Conservation (phyloP, 2,113 vertebrate species). For the Rattus norvegicus region GRCr8 NC_086032.1:26722001-26722500, state of each 20-base stretch:
- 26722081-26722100: slow-evolving; percentile 69
- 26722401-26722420: slow-evolving; percentile 86
- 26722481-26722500: slow-evolving; percentile 86
- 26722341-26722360: slow-evolving; percentile 89
- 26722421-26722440: slow-evolving; percentile 85
- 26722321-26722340: slow-evolving; percentile 90
- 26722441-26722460: slow-evolving; percentile 80
- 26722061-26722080: slow-evolving; percentile 63
- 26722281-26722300: slow-evolving; percentile 95
- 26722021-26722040: slow-evolving; percentile 70
- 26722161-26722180: slow-evolving; percentile 87
- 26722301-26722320: slow-evolving; percentile 91
- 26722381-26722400: slow-evolving; percentile 85
- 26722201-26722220: slow-evolving; percentile 96
- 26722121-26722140: slow-evolving; percentile 71
- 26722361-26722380: slow-evolving; percentile 92
- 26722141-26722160: slow-evolving; percentile 79
- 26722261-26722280: slow-evolving; percentile 95
- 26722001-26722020: slow-evolving; percentile 82
- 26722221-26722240: slow-evolving; percentile 98
- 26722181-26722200: slow-evolving; percentile 88
- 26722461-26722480: slow-evolving; percentile 85
- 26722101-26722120: slow-evolving; percentile 67
- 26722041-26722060: too few species aligned
- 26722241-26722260: slow-evolving; percentile 99